Base-by-base conservation (phyloP, 2,113 vertebrate genomes). In the Cygnus atratus region DNA sequence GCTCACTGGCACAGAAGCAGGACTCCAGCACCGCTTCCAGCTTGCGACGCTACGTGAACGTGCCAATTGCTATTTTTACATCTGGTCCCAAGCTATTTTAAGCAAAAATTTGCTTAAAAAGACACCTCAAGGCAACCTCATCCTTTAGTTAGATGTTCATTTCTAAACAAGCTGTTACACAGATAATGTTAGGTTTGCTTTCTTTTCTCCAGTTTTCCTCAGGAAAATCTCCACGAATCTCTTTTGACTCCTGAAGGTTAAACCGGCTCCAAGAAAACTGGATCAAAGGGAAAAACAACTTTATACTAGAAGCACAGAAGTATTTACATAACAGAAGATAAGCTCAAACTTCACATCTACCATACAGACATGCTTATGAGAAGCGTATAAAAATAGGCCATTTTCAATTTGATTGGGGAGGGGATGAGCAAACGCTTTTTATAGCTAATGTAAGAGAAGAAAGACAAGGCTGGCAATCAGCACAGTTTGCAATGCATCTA, bases 261-360 rank as follows among this genome's bases (percentile, higher is more conserved):
- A 95, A 41, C 74, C 39, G 18, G 39, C 87, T 96, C 18, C 85
- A 89, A 73, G 80, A 57, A 82, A 84, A 19, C 55, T 20, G 5
- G 87, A 96, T 95, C 78, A 96, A 96, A 96, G 75, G 57, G 82
- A 43, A 48, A 43, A 39, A 74, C 58, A 80, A 55, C 62, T 91
- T 88, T 58, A n/a, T 76, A 92, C 70, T 52, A 55, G 61, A 88
- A 92, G 75, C 81, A 91, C 52, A 86, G 37, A 77, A 73, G 33
- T 91, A 92, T 96, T 96, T 96, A 85, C 63, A 85, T 71, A 86
- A 79, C 54, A 90, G 44, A 52, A 81, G 89, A 92, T 80, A 90
- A 95, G 72, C 54, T 57, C 31, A 43, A 94, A 61, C 28, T 50
- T 80, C 50, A 2, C 46, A 78, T 44, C 76, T 55, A 43, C 58